phyloP scores from a whole-genome alignment of 2,888 invertebrate genomes.

The Dolichomitus sp. region DNA sequence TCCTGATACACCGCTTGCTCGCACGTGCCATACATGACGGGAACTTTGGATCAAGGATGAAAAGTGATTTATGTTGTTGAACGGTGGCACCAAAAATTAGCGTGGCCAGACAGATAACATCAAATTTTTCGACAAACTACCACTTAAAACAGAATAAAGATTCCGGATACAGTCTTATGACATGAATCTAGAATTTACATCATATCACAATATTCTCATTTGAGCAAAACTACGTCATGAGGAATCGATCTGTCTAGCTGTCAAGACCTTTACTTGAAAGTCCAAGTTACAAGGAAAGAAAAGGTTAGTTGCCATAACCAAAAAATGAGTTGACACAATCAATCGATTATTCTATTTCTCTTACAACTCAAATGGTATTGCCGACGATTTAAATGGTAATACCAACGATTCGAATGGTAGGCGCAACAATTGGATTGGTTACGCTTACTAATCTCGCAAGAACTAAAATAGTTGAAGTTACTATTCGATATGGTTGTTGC shows the following conservation, averaged over 20 bases:
- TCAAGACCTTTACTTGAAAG: too few relatives aligned
- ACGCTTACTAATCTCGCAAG: too few relatives aligned
- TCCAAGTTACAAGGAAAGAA: too few relatives aligned
- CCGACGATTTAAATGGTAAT: too few relatives aligned
- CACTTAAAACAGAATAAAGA: neutral
- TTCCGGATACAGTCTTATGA: neutral
- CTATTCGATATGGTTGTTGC: too few relatives aligned
- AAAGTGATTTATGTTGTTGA: neutral
- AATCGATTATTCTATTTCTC: too few relatives aligned
- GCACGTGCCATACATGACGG: neutral
- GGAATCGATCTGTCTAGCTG: neutral
- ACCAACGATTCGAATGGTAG: too few relatives aligned
- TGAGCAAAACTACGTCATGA: neutral
- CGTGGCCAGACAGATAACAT: neutral
- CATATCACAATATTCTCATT: neutral
- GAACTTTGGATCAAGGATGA: neutral
- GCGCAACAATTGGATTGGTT: too few relatives aligned
- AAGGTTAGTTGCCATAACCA: too few relatives aligned
- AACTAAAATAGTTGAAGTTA: too few relatives aligned
- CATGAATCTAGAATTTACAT: neutral
- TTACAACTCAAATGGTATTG: too few relatives aligned
- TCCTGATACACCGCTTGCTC: neutral
- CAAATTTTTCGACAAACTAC: neutral
- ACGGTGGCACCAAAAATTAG: neutral
- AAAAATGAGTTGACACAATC: too few relatives aligned